A percentile compares a stretch with the other conserved stretches of the same genome.
These are phyloP conservation scores for Teleogryllus oceanicus DNA, from an alignment of 2,888 invertebrate species.

Conservation along the genomic window DNA sequence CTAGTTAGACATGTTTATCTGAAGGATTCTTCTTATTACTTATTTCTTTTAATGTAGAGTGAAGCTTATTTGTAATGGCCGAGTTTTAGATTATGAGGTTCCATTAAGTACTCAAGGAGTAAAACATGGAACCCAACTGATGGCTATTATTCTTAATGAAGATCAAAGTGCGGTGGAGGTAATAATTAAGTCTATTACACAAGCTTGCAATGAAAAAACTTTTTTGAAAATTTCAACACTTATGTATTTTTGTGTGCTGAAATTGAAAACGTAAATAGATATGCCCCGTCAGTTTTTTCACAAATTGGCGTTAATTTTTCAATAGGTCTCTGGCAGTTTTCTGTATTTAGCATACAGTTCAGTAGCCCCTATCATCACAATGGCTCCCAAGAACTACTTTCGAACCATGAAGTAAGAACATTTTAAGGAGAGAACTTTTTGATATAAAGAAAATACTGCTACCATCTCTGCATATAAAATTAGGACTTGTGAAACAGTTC, in stretches of 20 bases:
- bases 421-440: too few species aligned
- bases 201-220: too few species aligned
- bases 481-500: too few species aligned
- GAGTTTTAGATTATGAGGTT: conserved; percentile 55
- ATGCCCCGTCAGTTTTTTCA: background rate
- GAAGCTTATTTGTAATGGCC: conserved; percentile 66
- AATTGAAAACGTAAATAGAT: too few species aligned
- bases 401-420: too few species aligned
- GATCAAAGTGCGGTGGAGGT: conserved; percentile 44
- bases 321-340: background rate
- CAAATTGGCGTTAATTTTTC: background rate
- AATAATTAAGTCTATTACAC: background rate
- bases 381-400: too few species aligned
- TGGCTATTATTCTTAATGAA: conserved; percentile 57
- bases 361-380: too few species aligned
- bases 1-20: too few species aligned
- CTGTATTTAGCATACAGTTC: background rate
- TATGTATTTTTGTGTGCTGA: too few species aligned
- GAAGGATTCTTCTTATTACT: background rate
- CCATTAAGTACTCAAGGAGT: conserved; percentile 59
- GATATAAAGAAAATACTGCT: too few species aligned
- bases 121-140: conserved; percentile 65
- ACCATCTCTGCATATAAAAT: too few species aligned
- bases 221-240: too few species aligned
- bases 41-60: conserved; percentile 49